A percentile compares a stretch with the other conserved stretches of the same genome.
These are phyloP conservation scores for Heterochromis multidens DNA, from an alignment of 2,113 vertebrate genomes.

Conservation along the genomic window DNA sequence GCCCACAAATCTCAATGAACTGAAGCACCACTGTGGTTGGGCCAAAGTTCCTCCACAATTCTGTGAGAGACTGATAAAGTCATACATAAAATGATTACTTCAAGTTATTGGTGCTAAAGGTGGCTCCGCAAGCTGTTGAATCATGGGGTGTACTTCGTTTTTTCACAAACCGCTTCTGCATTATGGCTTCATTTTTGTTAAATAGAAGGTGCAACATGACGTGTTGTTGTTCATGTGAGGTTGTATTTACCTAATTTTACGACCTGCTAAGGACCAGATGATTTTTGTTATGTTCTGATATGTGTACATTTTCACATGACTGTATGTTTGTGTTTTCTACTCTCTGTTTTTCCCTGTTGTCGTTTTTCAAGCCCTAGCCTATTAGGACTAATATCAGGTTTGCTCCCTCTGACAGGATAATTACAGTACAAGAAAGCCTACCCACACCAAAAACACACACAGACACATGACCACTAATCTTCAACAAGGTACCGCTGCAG, in stretches of 20 bases:
- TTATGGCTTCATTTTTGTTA: no score
- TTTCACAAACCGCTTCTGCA: no score
- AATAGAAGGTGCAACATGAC: no score
- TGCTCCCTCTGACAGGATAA: background rate
- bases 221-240: background rate
- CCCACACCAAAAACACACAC: background rate
- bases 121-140: background rate
- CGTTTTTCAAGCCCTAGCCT: background rate
- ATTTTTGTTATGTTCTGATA: background rate
- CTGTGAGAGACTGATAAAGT: background rate
- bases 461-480: background rate
- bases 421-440: background rate
- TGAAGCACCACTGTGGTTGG: fast-evolving
- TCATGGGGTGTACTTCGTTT: background rate
- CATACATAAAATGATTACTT: background rate
- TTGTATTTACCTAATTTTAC: background rate
- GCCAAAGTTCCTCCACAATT: background rate
- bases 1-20: background rate
- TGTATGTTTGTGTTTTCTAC: background rate
- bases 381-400: background rate
- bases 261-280: background rate
- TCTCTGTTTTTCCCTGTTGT: fast-evolving
- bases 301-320: background rate
- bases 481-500: background rate
- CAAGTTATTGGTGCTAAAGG: background rate